Evolutionary conservation across 2,888 invertebrate species (phyloP).

Genomic region (Galerucella pusilla): DNA sequence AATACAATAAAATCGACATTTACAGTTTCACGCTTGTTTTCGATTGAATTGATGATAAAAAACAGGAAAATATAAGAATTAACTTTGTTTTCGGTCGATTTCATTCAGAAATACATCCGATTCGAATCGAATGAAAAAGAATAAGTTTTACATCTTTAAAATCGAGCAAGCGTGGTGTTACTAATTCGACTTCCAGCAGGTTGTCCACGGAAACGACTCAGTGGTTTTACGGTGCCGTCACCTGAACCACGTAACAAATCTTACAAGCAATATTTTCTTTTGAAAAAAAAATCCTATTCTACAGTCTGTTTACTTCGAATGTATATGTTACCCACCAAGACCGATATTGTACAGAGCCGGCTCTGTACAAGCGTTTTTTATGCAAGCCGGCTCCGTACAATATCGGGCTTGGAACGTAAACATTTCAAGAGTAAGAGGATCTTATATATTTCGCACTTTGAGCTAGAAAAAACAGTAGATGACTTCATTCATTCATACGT

Average conservation of each 20-base stretch:
- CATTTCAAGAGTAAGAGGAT: too few relatives aligned
- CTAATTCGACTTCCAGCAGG: background rate
- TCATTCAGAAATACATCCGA: background rate
- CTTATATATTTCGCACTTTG: too few relatives aligned
- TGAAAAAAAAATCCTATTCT: background rate
- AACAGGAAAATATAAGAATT: background rate
- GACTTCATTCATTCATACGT: too few relatives aligned
- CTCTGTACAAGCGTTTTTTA: too few relatives aligned
- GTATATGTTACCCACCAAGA: too few relatives aligned
- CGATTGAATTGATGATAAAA: background rate
- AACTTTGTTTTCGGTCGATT: constrained; percentile 4
- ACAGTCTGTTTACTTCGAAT: background rate
- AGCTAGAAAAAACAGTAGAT: too few relatives aligned
- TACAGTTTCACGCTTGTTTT: background rate
- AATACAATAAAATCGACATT: background rate
- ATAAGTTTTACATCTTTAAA: background rate
- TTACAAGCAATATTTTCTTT: background rate
- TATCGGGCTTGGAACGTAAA: too few relatives aligned
- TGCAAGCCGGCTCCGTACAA: too few relatives aligned
- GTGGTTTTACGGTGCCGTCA: background rate
- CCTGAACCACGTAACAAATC: background rate
- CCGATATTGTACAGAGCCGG: too few relatives aligned
- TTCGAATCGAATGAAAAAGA: background rate
- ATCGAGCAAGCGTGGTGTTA: constrained; percentile 1
- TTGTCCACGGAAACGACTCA: background rate